Conservation (phyloP, 2,113 vertebrate genomes). For the Rhea pennata region DNA sequence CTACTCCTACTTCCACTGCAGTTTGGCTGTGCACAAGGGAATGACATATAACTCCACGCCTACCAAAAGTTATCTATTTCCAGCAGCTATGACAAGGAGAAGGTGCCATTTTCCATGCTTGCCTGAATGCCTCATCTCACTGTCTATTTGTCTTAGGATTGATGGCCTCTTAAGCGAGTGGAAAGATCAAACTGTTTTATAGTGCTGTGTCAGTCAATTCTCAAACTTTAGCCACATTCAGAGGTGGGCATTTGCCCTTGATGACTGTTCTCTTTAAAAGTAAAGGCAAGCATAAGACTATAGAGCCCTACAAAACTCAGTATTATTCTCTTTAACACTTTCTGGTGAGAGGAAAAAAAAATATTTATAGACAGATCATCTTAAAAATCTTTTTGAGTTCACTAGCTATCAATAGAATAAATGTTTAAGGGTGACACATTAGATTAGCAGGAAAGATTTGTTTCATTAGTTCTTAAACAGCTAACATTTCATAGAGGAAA, state of each 20-base stretch:
- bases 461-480: slow-evolving; percentile 70
- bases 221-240: not conserved
- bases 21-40: not conserved
- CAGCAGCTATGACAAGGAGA: slow-evolving; percentile 4
- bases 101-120: slow-evolving; percentile 54
- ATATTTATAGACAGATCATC: not conserved
- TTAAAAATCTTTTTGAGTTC: not conserved
- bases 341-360: not conserved
- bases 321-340: not conserved
- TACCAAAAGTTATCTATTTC: not conserved
- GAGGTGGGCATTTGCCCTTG: not conserved
- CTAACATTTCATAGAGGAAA: slow-evolving; percentile 67
- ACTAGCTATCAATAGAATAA: not conserved
- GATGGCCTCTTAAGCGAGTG: slow-evolving; percentile 11
- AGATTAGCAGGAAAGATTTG: slow-evolving; percentile 53
- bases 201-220: slow-evolving; percentile 31
- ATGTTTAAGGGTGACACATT: slow-evolving; percentile 1
- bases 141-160: slow-evolving; percentile 38
- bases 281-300: not conserved
- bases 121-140: slow-evolving; percentile 35
- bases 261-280: not conserved
- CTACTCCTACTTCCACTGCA: not conserved
- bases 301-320: not conserved
- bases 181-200: slow-evolving; percentile 43
- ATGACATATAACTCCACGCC: not conserved